Base-by-base conservation (phyloP, 2,888 invertebrate species). In the Syritta pipiens region DNA sequence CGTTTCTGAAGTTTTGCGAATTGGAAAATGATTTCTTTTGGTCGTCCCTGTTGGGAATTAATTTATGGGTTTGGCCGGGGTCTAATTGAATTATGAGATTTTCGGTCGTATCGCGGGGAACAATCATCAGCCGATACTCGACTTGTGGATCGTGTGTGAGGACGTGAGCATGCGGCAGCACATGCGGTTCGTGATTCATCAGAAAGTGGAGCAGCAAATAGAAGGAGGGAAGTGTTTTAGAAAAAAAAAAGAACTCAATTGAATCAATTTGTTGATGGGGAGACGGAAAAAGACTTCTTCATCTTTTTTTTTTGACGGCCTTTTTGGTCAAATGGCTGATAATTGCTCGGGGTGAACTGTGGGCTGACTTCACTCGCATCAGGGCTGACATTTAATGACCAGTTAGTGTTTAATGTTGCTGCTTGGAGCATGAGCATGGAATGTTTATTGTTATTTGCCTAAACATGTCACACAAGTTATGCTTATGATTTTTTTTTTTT, bases 11-110 rank as follows among this genome's bases (percentile, higher is more conserved):
- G 26, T 28, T 12, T 19, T 37, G 28, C 26, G 20, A 42, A 7
- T n/a, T 10, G 32, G 28, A n/a, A 32, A 26, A 40, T 46, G 10
- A 32, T 32, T 32, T 9, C 28, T 9, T n/a, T 28, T 28, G 9
- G n/a, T 26, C 7, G 35, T 19, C 17, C 7, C 57, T 57, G 12
- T 53, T 42, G 40, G 53, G 60, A 79, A 74, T 68, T 68, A 79
- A 74, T 74, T 79, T 74, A 79, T 74, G 57, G 68, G 79, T 68
- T 79, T 68, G n/a, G 74, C 62, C 79, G 24, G 42, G 37, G 37
- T 62, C 74, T 79, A 79, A 74, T 74, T 79, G 79, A 79, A 79
- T 79, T 74, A 79, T 79, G 79, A 74, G 79, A 72, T 68, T 79
- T 74, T 79, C 12, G 49, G 67, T 60, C 55, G 37, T 79, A 79